phyloP scores from a whole-genome alignment of 2,113 vertebrate species.

The Paralichthys olivaceus region DNA sequence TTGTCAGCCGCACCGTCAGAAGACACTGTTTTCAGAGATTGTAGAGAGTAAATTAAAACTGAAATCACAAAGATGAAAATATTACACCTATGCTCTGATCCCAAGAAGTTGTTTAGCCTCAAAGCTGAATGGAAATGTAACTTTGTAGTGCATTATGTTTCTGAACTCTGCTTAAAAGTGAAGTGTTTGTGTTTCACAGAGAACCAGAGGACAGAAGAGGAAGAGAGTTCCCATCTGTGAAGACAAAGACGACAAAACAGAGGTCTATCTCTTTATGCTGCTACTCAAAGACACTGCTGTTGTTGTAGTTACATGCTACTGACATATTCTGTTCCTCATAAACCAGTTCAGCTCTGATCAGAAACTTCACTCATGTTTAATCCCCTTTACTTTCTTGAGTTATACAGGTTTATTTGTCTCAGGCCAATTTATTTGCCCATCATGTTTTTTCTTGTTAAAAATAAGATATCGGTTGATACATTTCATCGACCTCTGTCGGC shows the following conservation, averaged over 20 bases:
- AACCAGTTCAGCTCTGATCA: background rate
- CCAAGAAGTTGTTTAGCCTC: background rate
- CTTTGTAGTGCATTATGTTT: background rate
- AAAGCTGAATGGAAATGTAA: background rate
- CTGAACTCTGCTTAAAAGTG: constrained; percentile 5
- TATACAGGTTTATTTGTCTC: background rate
- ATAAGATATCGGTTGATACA: background rate
- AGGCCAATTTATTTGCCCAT: background rate
- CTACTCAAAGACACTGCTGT: background rate
- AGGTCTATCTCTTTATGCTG: constrained; percentile 80
- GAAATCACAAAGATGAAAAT: background rate
- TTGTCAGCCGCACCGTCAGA: background rate
- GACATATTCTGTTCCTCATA: background rate
- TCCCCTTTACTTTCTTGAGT: background rate
- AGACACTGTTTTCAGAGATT: background rate
- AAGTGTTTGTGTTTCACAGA: constrained; percentile 81
- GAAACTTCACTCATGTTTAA: background rate
- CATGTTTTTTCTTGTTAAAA: background rate
- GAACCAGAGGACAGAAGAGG: constrained; percentile 97
- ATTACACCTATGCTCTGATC: background rate
- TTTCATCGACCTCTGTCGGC: background rate
- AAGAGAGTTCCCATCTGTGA: constrained; percentile 89
- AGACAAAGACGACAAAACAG: constrained; percentile 88
- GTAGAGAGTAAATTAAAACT: background rate
- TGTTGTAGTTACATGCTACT: background rate